Base-by-base conservation (phyloP, 2,113 vertebrate genomes). In the Pungitius pungitius region DNA sequence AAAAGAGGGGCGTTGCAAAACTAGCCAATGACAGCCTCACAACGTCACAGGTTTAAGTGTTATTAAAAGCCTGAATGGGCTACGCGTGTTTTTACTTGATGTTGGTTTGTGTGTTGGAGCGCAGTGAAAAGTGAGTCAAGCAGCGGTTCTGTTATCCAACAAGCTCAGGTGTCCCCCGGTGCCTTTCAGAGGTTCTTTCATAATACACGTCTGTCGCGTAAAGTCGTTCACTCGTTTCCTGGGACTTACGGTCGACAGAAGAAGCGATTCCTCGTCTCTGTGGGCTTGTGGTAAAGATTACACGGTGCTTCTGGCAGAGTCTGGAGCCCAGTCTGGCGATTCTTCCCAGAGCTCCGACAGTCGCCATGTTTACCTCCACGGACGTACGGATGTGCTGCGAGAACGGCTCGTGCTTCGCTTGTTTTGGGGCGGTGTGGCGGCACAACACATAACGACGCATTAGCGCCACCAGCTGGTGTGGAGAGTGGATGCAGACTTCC, bases 231-330 rank as follows among this genome's bases (percentile, higher is more conserved):
- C 0, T 24, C 1, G 0, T 56, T 67, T 51, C 40, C 3, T 17
- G 4, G 40, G 4, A 93, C 94, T 94, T 88, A 95, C 93, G 93
- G 80, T 94, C 94, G 56, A 95, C 81, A 47, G 93, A 92, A 2
- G 92, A 87, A 75, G 91, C 87, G 56, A 93, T 87, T 33, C 92
- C 91, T 77, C 94, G 80, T 65, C 52, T 89, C 57, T 82, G 91
- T 3, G 72, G 6, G 43, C 37, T 65, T 60, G 58, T 81, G 72
- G 54, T 74, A 15, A 73, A 75, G 17, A 86, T 45, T 30, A 91
- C 80, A 54, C 80, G 60, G 3, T 61, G 69, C 61, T 61, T 91
- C 77, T 81, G 89, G 56, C 60, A 77, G 52, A 92, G 65, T 56
- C 57, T 78, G 15, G 77, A 55, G 14, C 86, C 54, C 17, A 92